Evolutionary conservation across 2,113 vertebrate species (phyloP), one percentile per base, ranked within the genome.

Genomic region (Hydropotes inermis): DNA sequence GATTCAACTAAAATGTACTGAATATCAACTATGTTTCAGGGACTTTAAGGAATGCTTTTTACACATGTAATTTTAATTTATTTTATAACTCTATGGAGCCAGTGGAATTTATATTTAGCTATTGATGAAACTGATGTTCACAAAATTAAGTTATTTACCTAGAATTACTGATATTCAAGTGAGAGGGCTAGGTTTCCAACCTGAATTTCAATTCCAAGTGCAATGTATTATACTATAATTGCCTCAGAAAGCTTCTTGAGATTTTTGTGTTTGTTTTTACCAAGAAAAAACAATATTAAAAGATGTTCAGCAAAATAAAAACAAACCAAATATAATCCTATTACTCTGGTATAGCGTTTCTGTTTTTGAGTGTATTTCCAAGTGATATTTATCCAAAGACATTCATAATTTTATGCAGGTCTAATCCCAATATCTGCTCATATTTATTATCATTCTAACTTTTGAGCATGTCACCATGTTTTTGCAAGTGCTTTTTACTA

Each of bases 271-370:
- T 79, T 70, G 7, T 61, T 92, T 92, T 87, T 57, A 83, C 39
- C 7, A 76, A 55, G 28, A 87, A 84, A 89, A 79, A 70, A 27
- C 15, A 95, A 84, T 87, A 95, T 83, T 89, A 74, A 94, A 96
- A 14, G 92, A 64, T 78, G 8, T 43, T 90, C 55, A 93, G 28
- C 45, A 96, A 97, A 95, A 96, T 89, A 21, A 33, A 96, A 95
- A 86, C 6, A 94, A 97, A 85, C 27, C 2, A 47, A 89, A 91
- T 83, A 84, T 28, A 87, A 84, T 52, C 15, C 13, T 83, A 58
- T 84, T 95, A 61, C 28, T 57, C 47, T 61, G 76, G 30, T 33
- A 91, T 79, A 89, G 64, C 1, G 45, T 91, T 78, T 94, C 28
- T 82, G 28, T 57, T 11, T 84, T 25, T 76, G 5, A 43, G 5